These are phyloP conservation scores for Trogon melanurus DNA, from an alignment of 2,113 vertebrate species.

Conservation along the genomic window DNA sequence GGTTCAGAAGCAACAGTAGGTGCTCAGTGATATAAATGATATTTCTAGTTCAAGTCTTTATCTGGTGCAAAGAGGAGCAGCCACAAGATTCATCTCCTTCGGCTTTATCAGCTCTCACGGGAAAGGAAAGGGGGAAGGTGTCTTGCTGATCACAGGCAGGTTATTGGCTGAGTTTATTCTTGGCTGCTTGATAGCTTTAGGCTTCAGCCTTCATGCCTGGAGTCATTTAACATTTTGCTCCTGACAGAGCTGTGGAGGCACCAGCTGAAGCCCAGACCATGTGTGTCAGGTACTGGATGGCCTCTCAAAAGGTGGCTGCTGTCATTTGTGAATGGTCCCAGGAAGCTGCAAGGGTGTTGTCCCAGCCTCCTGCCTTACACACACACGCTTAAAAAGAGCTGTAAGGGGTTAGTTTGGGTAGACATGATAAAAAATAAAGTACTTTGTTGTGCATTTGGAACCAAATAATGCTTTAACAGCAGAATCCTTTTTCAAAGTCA, in stretches of 20 bases:
- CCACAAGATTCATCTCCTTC: background rate
- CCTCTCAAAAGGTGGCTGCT: background rate
- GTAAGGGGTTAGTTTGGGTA: background rate
- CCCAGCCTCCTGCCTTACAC: background rate
- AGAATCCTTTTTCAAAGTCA: conserved; percentile 51
- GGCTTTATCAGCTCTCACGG: background rate
- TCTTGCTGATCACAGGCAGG: background rate
- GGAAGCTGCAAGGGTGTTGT: background rate
- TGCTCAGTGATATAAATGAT: background rate
- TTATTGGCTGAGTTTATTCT: background rate
- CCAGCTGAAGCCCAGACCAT: background rate
- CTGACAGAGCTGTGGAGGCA: background rate
- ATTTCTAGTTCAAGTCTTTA: background rate
- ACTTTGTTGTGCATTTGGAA: conserved; percentile 36
- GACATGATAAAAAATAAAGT: conserved; percentile 6
- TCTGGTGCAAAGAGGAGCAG: background rate
- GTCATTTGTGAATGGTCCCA: background rate
- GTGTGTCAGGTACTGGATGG: background rate
- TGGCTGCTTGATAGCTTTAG: background rate
- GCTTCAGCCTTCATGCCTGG: background rate
- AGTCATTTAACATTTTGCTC: background rate
- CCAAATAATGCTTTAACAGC: conserved; percentile 52
- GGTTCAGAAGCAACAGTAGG: background rate
- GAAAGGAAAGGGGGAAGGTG: background rate
- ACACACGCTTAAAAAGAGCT: background rate